Percentiles rank a stretch among this genome's conserved stretches.
Conservation (phyloP, 2,888 invertebrate species). For the Zaprionus lineosus region DNA sequence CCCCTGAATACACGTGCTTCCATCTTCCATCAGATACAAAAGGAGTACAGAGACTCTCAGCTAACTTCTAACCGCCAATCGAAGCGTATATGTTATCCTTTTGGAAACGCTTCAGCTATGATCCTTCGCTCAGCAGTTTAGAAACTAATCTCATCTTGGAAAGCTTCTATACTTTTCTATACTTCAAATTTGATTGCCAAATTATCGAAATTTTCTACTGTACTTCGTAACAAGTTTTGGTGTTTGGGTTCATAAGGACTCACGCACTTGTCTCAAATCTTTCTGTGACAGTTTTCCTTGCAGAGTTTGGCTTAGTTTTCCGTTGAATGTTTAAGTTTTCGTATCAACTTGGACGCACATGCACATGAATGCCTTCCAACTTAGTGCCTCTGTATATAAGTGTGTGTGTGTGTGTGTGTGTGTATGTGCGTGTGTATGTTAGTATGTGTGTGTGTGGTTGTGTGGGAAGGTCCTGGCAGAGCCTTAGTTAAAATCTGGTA, state of each 20-base stretch:
- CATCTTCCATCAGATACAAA: too few relatives aligned
- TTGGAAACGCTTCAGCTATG: too few relatives aligned
- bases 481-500: conserved; percentile 6
- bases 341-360: conserved; percentile 66
- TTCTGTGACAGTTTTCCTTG: conserved; percentile 68
- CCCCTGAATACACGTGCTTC: too few relatives aligned
- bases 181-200: not conserved
- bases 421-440: conserved; percentile 13
- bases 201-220: conserved; percentile 31
- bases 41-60: too few relatives aligned
- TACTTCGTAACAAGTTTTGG: conserved; percentile 52
- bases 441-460: not conserved
- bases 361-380: conserved; percentile 60
- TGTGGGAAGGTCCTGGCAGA: conserved; percentile 38
- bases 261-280: conserved; percentile 70
- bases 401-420: conserved; percentile 2
- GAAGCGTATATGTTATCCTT: too few relatives aligned
- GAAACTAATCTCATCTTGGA: too few relatives aligned
- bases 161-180: not conserved
- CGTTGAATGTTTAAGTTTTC: conserved; percentile 73
- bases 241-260: conserved; percentile 57
- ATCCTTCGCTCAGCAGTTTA: too few relatives aligned
- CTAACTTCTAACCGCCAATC: too few relatives aligned
- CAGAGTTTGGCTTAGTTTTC: conserved; percentile 73
- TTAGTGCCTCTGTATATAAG: not conserved